Evolutionary conservation across 2,797 vertebrate species (phyloP).

Genomic region (Natrix natrix): DNA sequence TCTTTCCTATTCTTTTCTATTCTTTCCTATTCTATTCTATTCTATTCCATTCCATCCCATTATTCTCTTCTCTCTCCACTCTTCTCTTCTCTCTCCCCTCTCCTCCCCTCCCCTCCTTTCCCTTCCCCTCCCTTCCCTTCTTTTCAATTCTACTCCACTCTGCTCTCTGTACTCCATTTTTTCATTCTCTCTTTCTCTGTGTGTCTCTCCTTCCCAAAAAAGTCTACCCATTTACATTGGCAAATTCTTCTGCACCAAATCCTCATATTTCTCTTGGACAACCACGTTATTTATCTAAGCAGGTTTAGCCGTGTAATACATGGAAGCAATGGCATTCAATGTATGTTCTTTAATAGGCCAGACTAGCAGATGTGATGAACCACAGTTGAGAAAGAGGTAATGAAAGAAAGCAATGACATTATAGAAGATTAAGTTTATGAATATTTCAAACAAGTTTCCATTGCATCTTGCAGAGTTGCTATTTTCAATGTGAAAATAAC

Average conservation of each 20-base stretch:
- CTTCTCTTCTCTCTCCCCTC: too few relatives aligned
- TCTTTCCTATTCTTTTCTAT: too few relatives aligned
- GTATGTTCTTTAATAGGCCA: neutral
- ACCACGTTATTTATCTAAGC: neutral
- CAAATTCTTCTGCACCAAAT: neutral
- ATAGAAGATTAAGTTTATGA: neutral
- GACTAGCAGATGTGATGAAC: neutral
- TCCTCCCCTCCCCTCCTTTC: too few relatives aligned
- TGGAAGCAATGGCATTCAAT: neutral
- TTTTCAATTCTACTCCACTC: too few relatives aligned
- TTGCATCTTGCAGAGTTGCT: neutral
- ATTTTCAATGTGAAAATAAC: neutral
- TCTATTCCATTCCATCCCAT: too few relatives aligned
- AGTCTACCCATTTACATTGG: neutral
- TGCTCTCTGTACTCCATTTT: neutral
- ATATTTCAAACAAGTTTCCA: neutral
- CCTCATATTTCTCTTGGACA: neutral
- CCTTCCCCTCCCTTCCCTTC: too few relatives aligned
- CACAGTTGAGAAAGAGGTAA: neutral
- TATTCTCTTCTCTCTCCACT: too few relatives aligned
- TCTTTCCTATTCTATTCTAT: too few relatives aligned
- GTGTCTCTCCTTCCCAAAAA: neutral
- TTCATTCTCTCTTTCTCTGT: neutral
- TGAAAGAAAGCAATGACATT: neutral
- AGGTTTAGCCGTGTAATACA: neutral